Evolutionary conservation across 2,113 vertebrate genomes (phyloP).

Genomic region (Xenopus borealis): DNA sequence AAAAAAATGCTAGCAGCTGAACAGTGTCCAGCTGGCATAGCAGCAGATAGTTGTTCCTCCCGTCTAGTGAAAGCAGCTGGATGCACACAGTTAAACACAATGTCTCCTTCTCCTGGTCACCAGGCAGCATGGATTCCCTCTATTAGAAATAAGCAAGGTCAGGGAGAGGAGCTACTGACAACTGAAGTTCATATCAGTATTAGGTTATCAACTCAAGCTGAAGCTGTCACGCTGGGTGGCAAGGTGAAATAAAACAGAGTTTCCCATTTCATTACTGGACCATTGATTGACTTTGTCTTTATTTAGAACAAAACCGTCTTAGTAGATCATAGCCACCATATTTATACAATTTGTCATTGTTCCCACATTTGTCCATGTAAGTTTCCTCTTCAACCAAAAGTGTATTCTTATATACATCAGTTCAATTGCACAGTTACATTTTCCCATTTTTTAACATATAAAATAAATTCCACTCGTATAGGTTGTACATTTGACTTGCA

Average conservation of each 20-base stretch:
- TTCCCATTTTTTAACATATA: too few relatives aligned
- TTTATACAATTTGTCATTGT: too few relatives aligned
- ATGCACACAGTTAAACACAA: slow-evolving; percentile 15
- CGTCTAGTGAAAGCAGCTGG: background rate
- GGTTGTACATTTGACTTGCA: too few relatives aligned
- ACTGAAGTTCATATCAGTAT: background rate
- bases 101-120: slow-evolving; percentile 38
- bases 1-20: background rate
- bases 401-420: too few relatives aligned
- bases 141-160: background rate
- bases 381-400: too few relatives aligned
- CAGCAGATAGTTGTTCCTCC: background rate
- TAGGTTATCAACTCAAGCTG: background rate
- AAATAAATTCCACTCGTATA: too few relatives aligned
- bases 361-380: too few relatives aligned
- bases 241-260: background rate
- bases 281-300: too few relatives aligned
- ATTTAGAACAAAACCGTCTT: too few relatives aligned
- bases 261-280: too few relatives aligned
- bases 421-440: too few relatives aligned
- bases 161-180: background rate
- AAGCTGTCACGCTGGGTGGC: background rate
- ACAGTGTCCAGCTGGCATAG: background rate
- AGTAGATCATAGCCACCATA: too few relatives aligned
- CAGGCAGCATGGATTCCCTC: slow-evolving; percentile 8